Conservation (phyloP, 2,888 invertebrate genomes). For the Eupeodes luniger region DNA sequence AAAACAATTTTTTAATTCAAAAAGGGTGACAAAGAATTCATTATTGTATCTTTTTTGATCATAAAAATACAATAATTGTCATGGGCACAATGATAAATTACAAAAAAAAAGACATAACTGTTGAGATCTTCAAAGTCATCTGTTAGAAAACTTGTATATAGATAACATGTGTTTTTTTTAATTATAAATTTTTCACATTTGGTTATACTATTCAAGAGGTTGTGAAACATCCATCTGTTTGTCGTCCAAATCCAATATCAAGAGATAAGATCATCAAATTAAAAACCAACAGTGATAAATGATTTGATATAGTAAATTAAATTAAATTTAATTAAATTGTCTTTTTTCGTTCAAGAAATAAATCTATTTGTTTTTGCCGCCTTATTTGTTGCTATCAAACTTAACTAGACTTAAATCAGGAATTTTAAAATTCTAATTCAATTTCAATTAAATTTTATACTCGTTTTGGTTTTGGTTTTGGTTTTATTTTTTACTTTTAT, state of each 20-base stretch:
- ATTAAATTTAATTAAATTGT: background rate
- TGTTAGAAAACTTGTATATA: background rate
- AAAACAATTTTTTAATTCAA: background rate
- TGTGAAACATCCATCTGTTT: background rate
- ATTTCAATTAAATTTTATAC: background rate
- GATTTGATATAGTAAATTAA: background rate
- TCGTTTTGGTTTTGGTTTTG: too few species aligned
- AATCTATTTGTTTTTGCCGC: background rate
- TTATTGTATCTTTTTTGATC: background rate
- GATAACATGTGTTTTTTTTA: constrained; percentile 10
- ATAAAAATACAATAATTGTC: background rate
- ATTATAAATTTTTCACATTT: background rate
- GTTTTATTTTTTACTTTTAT: background rate
- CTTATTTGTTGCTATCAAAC: background rate
- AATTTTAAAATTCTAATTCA: background rate
- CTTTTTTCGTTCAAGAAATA: background rate
- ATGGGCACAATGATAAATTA: background rate
- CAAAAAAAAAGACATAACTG: background rate
- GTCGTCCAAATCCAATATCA: background rate
- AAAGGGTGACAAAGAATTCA: background rate
- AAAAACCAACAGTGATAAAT: background rate
- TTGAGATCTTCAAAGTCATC: background rate
- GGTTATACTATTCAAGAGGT: background rate
- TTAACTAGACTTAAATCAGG: background rate
- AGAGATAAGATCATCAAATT: constrained; percentile 4